These are phyloP conservation scores for Mormyrus iriodes DNA, from an alignment of 2,113 vertebrate genomes.

Conservation along the genomic window DNA sequence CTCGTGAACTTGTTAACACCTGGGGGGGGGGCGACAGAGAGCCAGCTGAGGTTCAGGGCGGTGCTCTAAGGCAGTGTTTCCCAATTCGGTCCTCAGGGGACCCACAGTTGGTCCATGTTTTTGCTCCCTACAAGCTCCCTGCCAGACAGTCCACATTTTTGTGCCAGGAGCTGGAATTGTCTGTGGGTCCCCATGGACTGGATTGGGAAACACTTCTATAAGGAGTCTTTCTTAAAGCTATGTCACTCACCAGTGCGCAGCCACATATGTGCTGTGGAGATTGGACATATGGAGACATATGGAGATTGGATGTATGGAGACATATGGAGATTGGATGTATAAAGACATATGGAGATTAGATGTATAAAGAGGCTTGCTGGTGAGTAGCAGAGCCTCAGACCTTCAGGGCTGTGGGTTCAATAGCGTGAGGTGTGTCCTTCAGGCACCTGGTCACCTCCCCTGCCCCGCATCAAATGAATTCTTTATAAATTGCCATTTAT, in stretches of 20 bases:
- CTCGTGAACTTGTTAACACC: constrained; percentile 96
- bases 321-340: neutral
- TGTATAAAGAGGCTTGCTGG: neutral
- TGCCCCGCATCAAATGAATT: neutral
- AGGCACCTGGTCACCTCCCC: neutral
- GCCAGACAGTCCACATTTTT: too few species aligned
- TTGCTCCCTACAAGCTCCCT: too few species aligned
- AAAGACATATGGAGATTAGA: neutral
- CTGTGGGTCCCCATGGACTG: neutral
- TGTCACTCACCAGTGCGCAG: neutral
- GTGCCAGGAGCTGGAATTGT: too few species aligned
- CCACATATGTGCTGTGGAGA: too few species aligned
- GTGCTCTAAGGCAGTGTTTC: neutral
- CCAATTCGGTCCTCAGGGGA: neutral
- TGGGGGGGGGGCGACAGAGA: constrained; percentile 35
- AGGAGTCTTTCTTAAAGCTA: neutral
- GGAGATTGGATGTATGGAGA: neutral
- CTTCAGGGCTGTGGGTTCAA: neutral
- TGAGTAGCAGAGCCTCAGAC: neutral
- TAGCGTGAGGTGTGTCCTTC: neutral
- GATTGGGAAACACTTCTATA: too few species aligned
- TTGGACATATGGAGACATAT: neutral
- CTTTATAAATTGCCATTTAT: neutral
- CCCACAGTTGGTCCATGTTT: too few species aligned
- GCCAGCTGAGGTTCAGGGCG: neutral